Evolutionary conservation across 37 sponge, comb jelly and placozoan genomes (phyloP).

Genomic region (Haliclona indistincta): DNA sequence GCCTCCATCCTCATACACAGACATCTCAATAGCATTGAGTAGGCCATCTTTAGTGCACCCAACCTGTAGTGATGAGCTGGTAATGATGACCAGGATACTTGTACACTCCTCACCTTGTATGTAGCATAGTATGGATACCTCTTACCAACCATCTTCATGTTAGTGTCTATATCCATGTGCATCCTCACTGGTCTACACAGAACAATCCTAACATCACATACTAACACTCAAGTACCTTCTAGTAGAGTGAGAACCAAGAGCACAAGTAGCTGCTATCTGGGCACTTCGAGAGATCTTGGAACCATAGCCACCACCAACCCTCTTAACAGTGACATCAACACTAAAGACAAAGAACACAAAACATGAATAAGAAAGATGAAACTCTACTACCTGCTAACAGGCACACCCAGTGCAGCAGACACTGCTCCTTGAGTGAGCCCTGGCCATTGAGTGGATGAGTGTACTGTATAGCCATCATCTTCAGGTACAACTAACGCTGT

Average conservation of each 20-base stretch:
- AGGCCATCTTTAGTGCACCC: slow-evolving; percentile 66
- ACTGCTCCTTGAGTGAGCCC: slow-evolving; percentile 47
- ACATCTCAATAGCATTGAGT: slow-evolving; percentile 63
- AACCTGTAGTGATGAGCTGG: slow-evolving; percentile 21
- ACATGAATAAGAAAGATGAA: background rate
- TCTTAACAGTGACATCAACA: slow-evolving; percentile 72
- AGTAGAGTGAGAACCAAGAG: slow-evolving; percentile 46
- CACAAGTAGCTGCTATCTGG: slow-evolving; percentile 61
- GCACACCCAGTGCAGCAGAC: slow-evolving; percentile 52
- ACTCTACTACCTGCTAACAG: slow-evolving; percentile 49
- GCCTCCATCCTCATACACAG: slow-evolving; percentile 61
- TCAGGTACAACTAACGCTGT: slow-evolving; percentile 51
- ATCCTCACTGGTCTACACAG: slow-evolving; percentile 71
- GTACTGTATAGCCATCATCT: slow-evolving; percentile 62
- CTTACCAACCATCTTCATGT: slow-evolving; percentile 85
- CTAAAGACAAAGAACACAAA: background rate
- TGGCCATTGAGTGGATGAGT: slow-evolving; percentile 64
- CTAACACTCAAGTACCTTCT: slow-evolving; percentile 22
- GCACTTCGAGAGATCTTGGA: slow-evolving; percentile 47
- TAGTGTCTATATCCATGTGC: slow-evolving; percentile 79
- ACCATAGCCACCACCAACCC: slow-evolving; percentile 83
- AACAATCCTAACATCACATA: background rate
- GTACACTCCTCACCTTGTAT: slow-evolving; percentile 38
- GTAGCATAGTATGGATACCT: slow-evolving; percentile 63
- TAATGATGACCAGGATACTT: background rate